Conservation (phyloP, 2,113 vertebrate genomes). For the Ophthalmolycus amberensis region DNA sequence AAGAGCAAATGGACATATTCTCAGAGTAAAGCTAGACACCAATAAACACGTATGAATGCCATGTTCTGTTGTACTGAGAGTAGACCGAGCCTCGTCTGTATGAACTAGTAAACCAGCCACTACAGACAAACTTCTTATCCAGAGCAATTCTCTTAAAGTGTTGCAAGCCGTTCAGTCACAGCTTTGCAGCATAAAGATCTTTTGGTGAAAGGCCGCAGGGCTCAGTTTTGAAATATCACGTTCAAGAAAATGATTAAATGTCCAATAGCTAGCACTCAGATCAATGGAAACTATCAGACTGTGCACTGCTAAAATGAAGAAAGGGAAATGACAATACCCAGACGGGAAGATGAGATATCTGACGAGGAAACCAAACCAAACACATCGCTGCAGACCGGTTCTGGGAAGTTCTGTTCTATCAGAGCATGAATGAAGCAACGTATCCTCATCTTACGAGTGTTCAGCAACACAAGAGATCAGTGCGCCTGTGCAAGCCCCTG, state of each 20-base stretch:
- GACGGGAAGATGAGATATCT: conserved; percentile 26
- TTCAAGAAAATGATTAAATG: conserved; percentile 25
- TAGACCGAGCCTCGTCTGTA: background rate
- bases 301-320: conserved; percentile 37
- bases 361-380: conserved; percentile 35
- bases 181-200: background rate
- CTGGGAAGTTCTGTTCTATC: conserved; percentile 6
- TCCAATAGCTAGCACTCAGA: conserved; percentile 7
- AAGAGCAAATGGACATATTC: background rate
- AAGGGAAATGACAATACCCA: conserved; percentile 49
- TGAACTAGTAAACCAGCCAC: background rate
- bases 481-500: no score
- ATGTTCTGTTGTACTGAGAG: background rate
- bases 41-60: background rate
- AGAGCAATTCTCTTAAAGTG: background rate
- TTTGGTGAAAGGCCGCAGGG: conserved; percentile 5
- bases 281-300: conserved; percentile 49
- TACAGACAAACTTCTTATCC: background rate
- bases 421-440: conserved; percentile 12
- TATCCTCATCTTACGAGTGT: no score
- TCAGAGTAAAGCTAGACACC: background rate
- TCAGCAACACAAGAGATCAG: no score
- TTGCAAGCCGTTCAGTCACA: background rate
- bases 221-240: conserved; percentile 5
- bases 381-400: conserved; percentile 26